These are phyloP conservation scores for Malthinus seriepunctatus DNA, from an alignment of 2,888 invertebrate species.

Conservation along the genomic window DNA sequence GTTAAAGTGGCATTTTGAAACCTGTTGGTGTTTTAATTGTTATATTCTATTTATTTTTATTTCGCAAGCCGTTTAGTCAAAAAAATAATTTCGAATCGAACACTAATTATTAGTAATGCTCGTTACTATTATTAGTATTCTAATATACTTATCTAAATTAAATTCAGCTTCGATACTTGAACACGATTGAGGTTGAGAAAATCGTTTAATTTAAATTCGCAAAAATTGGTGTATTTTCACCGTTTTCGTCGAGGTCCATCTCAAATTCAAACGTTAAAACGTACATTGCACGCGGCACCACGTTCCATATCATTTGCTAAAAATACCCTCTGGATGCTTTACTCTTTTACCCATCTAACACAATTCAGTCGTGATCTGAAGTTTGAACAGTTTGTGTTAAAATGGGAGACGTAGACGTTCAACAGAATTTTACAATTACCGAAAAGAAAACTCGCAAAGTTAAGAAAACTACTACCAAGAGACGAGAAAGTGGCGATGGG, in stretches of 20 bases:
- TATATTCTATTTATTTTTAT: too few relatives aligned
- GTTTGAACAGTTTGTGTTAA: slow-evolving; percentile 39
- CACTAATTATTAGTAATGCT: too few relatives aligned
- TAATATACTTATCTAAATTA: background rate
- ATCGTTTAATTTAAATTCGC: slow-evolving; percentile 13
- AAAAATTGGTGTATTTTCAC: slow-evolving; percentile 33
- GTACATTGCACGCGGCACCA: slow-evolving; percentile 43
- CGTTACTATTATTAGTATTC: too few relatives aligned
- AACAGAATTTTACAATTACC: slow-evolving; percentile 83
- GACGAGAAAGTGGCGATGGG: slow-evolving; percentile 75
- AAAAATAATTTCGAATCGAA: too few relatives aligned
- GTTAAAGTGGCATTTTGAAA: too few relatives aligned
- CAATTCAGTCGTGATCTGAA: slow-evolving; percentile 42
- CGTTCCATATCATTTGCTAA: slow-evolving; percentile 54
- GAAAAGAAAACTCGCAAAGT: slow-evolving; percentile 87
- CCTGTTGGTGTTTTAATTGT: too few relatives aligned
- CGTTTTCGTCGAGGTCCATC: slow-evolving; percentile 29
- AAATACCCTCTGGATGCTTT: slow-evolving; percentile 49
- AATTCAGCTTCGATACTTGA: background rate
- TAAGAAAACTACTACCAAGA: slow-evolving; percentile 79
- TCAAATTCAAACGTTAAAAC: slow-evolving; percentile 28
- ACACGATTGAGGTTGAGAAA: slow-evolving; percentile 3
- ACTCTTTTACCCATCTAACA: slow-evolving; percentile 49
- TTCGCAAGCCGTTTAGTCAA: too few relatives aligned
- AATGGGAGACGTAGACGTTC: slow-evolving; percentile 92